A percentile compares a stretch with the other conserved stretches of the same genome.
Conservation (phyloP, 2,113 vertebrate genomes). For the Vombatus ursinus region DNA sequence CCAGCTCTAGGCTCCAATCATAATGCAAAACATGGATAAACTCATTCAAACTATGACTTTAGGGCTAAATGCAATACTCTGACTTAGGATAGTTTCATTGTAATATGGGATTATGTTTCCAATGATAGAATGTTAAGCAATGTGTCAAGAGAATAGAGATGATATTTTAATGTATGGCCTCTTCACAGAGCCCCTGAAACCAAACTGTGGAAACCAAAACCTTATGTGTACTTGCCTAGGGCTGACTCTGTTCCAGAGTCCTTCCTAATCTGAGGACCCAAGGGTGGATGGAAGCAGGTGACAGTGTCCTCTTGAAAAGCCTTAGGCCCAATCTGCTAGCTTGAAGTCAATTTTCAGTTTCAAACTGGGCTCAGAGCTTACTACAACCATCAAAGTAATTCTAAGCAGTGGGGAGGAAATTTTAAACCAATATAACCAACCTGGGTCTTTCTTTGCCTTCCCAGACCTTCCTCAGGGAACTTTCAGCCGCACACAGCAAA, state of each 20-base stretch:
- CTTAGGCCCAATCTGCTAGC: background rate
- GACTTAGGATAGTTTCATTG: background rate
- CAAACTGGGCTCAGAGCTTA: background rate
- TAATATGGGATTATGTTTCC: background rate
- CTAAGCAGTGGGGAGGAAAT: background rate
- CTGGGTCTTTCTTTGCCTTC: background rate
- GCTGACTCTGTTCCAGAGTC: background rate
- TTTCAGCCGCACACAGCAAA: background rate
- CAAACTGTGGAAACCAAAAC: background rate
- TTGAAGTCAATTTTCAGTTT: background rate
- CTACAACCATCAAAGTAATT: background rate
- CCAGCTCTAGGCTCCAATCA: background rate
- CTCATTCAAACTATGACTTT: background rate
- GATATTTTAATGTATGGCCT: background rate
- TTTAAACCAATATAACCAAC: background rate
- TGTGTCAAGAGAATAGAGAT: background rate
- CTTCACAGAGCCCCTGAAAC: background rate
- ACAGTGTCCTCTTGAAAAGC: background rate
- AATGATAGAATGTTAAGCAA: background rate
- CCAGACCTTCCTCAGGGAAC: background rate
- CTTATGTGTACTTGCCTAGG: background rate
- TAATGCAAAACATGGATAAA: background rate
- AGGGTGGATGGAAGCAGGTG: background rate
- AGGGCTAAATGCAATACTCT: background rate
- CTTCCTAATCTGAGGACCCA: background rate